phyloP scores from a whole-genome alignment of 2,888 invertebrate species.

The Spicauda simplicius region DNA sequence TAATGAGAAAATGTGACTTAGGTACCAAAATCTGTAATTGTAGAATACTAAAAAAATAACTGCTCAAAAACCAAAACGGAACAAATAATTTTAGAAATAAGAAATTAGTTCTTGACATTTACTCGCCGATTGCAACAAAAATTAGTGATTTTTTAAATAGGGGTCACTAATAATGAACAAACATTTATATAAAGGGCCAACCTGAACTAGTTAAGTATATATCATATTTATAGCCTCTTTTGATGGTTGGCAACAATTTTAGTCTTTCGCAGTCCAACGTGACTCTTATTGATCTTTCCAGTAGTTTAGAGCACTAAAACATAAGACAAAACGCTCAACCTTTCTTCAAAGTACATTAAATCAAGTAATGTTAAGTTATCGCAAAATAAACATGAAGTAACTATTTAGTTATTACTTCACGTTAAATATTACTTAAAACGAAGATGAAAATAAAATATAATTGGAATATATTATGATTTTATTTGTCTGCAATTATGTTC shows the following conservation, averaged over 20 bases:
- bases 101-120: constrained; percentile 6
- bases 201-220: constrained; percentile 95
- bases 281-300: constrained; percentile 90
- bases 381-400: too few species aligned
- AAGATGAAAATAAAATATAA: too few species aligned
- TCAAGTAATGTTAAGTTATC: background rate
- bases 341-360: constrained; percentile 41
- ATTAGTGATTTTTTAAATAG: constrained; percentile 35
- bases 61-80: constrained; percentile 10
- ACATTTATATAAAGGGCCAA: constrained; percentile 71
- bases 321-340: constrained; percentile 69
- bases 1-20: constrained; percentile 3
- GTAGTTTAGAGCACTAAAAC: constrained; percentile 88
- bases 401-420: too few species aligned
- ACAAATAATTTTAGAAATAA: background rate
- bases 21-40: constrained; percentile 17
- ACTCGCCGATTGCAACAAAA: constrained; percentile 31
- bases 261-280: constrained; percentile 90
- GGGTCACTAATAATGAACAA: constrained; percentile 29
- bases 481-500: background rate
- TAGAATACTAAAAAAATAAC: constrained; percentile 34
- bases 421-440: too few species aligned
- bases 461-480: background rate
- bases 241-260: constrained; percentile 92
- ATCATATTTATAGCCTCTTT: constrained; percentile 92